Conservation (phyloP, 2,113 vertebrate species). For the Formicarius rufipectus region DNA sequence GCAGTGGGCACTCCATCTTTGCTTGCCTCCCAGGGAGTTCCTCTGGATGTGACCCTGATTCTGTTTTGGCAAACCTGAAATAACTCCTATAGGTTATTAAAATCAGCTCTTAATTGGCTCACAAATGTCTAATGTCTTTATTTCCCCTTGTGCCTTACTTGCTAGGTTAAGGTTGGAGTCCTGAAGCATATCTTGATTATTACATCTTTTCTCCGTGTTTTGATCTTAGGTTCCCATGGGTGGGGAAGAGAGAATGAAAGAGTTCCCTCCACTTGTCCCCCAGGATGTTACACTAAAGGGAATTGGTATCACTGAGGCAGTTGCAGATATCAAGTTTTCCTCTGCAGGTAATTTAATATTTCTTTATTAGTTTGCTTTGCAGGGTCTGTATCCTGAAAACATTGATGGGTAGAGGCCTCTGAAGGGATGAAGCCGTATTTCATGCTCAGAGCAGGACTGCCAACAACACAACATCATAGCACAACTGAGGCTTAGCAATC, state of each 20-base stretch:
- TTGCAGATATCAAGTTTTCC: constrained; percentile 90
- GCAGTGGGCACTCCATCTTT: not conserved
- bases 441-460: not conserved
- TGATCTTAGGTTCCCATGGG: constrained; percentile 84
- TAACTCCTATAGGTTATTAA: not conserved
- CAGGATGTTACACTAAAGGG: constrained; percentile 84
- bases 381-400: not conserved
- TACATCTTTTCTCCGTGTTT: not conserved
- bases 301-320: constrained; percentile 74
- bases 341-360: constrained; percentile 85
- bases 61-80: not conserved
- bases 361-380: not conserved
- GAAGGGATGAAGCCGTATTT: not conserved
- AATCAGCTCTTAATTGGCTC: not conserved
- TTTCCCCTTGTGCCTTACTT: not conserved
- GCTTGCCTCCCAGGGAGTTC: not conserved
- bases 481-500: not conserved
- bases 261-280: constrained; percentile 82
- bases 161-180: not conserved
- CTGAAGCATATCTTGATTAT: not conserved
- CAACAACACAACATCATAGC: not conserved
- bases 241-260: constrained; percentile 87
- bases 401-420: not conserved
- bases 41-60: not conserved
- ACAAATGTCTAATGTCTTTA: not conserved